These are phyloP conservation scores for Pseudopodoces humilis DNA, from an alignment of 2,113 vertebrate species.

Conservation along the genomic window DNA sequence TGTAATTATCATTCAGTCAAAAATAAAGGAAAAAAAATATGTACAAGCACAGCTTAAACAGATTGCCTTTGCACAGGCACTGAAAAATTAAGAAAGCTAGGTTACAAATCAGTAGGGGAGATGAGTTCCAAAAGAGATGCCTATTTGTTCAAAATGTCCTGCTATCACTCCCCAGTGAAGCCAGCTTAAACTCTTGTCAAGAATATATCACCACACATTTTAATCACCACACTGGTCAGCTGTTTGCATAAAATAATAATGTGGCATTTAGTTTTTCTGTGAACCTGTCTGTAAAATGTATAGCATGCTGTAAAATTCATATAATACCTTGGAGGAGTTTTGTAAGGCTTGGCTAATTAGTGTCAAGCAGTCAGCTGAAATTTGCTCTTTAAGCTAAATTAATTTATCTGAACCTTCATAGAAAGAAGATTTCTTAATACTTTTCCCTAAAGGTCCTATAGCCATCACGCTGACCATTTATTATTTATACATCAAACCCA, in stretches of 20 bases:
- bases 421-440: not conserved
- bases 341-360: constrained; percentile 17
- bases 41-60: not conserved
- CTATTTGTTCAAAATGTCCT: not conserved
- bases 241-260: constrained; percentile 48
- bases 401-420: constrained; percentile 12
- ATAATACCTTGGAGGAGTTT: constrained; percentile 15
- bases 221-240: not conserved
- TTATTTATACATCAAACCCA: constrained; percentile 53
- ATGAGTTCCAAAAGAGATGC: not conserved
- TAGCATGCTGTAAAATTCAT: constrained; percentile 7
- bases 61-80: not conserved
- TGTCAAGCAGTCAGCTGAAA: constrained; percentile 14
- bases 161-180: not conserved
- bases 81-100: not conserved
- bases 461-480: constrained; percentile 13
- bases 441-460: constrained; percentile 2
- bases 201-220: not conserved
- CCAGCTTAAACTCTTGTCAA: not conserved
- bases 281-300: not conserved
- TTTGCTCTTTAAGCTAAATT: constrained; percentile 30
- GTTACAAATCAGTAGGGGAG: not conserved
- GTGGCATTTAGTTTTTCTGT: constrained; percentile 27
- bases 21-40: not conserved
- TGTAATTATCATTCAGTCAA: not conserved